These are phyloP conservation scores for Gnatocerus cornutus DNA, from an alignment of 2,888 invertebrate species.

Conservation along the genomic window DNA sequence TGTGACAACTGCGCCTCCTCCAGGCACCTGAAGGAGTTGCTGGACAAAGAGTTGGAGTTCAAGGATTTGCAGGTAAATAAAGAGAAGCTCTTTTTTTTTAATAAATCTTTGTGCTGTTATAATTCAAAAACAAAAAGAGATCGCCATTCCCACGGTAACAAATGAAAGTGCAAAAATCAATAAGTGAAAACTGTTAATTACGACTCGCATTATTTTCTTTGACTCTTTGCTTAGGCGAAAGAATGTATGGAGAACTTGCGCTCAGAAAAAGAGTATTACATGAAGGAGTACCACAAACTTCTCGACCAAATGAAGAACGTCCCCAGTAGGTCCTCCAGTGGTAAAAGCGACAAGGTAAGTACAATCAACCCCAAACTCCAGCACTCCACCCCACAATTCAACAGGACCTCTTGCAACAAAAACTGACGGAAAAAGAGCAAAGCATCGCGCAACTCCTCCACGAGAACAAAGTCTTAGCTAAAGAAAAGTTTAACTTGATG, in stretches of 20 bases:
- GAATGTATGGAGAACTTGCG: slow-evolving; percentile 59
- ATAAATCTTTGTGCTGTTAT: too few species aligned
- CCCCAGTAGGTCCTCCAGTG: slow-evolving; percentile 57
- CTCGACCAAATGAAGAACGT: slow-evolving; percentile 67
- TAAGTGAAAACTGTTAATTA: too few species aligned
- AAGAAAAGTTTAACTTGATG: slow-evolving; percentile 71
- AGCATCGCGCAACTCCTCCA: slow-evolving; percentile 68
- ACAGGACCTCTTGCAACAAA: slow-evolving; percentile 59
- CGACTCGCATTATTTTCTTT: too few species aligned
- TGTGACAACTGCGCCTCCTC: slow-evolving; percentile 59
- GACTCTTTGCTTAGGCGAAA: slow-evolving; percentile 55
- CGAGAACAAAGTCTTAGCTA: slow-evolving; percentile 69
- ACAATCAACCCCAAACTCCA: too few species aligned
- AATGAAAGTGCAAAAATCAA: too few species aligned
- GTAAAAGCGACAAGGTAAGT: slow-evolving; percentile 21
- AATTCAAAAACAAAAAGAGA: too few species aligned
- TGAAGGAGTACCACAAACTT: slow-evolving; percentile 71
- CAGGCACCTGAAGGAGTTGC: slow-evolving; percentile 59
- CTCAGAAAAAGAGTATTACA: slow-evolving; percentile 72
- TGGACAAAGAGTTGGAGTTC: slow-evolving; percentile 61
- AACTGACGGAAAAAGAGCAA: slow-evolving; percentile 70
- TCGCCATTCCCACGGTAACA: too few species aligned
- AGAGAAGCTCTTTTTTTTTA: too few species aligned
- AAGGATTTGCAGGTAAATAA: slow-evolving; percentile 54
- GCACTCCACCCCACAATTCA: too few species aligned